phyloP scores from a whole-genome alignment of 2,797 vertebrate species.

The Nasua narica region DNA sequence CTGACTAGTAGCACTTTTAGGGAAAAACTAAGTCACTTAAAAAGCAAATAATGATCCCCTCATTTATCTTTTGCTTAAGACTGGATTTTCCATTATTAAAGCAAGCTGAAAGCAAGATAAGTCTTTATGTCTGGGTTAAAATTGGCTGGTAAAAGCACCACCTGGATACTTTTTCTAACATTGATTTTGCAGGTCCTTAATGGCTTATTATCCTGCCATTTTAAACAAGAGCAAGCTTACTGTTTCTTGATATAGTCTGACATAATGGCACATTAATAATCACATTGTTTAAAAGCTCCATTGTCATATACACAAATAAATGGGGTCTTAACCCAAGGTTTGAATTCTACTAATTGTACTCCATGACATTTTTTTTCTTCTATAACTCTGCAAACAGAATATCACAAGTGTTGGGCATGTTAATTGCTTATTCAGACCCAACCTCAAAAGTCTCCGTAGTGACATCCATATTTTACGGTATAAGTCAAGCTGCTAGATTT shows the following conservation, averaged over 20 bases:
- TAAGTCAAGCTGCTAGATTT: background rate
- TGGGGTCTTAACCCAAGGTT: background rate
- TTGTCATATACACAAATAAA: background rate
- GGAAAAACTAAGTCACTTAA: background rate
- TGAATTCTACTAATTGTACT: conserved; percentile 12
- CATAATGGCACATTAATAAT: background rate
- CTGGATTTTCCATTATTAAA: conserved; percentile 17
- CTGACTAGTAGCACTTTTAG: background rate
- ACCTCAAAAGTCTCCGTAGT: background rate
- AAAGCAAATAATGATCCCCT: conserved; percentile 35
- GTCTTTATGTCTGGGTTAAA: conserved; percentile 27
- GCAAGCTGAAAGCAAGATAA: conserved; percentile 14
- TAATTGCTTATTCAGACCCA: conserved; percentile 52
- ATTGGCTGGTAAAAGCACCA: background rate
- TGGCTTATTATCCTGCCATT: conserved; percentile 25
- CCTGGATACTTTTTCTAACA: background rate
- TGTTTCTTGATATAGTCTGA: background rate
- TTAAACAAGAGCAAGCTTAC: background rate
- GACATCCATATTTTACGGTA: background rate
- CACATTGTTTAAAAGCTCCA: background rate
- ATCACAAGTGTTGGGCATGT: background rate
- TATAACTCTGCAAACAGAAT: conserved; percentile 33
- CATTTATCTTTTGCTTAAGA: conserved; percentile 45
- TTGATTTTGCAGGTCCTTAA: background rate
- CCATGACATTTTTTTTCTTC: conserved; percentile 11